Evolutionary conservation across 1,140 invertebrate species (phyloP).

Genomic region (Scaptomyza hsui): DNA sequence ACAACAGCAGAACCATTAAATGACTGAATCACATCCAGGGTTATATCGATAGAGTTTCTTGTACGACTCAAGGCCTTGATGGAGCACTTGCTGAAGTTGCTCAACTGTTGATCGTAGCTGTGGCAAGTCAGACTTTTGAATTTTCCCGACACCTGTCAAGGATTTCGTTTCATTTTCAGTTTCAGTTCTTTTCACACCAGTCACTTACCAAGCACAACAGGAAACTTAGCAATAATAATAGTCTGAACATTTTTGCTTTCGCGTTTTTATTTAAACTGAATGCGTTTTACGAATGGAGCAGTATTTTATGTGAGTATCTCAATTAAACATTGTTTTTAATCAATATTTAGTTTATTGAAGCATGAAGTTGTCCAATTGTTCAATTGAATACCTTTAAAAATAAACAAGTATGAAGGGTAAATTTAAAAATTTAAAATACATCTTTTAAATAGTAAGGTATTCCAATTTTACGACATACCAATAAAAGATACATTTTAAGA

Average conservation of each 20-base stretch:
- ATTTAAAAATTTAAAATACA: too few species aligned
- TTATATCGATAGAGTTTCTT: constrained; percentile 18
- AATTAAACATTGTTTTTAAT: too few species aligned
- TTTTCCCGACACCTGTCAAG: constrained; percentile 4
- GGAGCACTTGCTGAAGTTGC: constrained; percentile 12
- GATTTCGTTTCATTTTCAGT: neutral
- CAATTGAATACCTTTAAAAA: too few species aligned
- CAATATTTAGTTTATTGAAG: too few species aligned
- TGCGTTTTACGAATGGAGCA: neutral
- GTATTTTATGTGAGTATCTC: too few species aligned
- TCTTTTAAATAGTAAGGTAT: too few species aligned
- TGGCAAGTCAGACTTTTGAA: constrained; percentile 32
- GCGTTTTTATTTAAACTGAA: neutral
- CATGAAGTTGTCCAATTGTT: too few species aligned
- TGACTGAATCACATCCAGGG: neutral
- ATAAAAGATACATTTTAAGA: too few species aligned
- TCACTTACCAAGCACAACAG: neutral
- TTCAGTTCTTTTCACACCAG: neutral
- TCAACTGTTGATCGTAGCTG: neutral
- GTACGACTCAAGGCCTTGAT: constrained; percentile 32
- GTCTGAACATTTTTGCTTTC: neutral
- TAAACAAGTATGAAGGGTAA: too few species aligned
- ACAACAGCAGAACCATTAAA: neutral
- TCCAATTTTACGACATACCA: too few species aligned
- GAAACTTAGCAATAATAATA: neutral